Conservation (phyloP, 92 coral and sea anemone species). For the Diadumene lineata region DNA sequence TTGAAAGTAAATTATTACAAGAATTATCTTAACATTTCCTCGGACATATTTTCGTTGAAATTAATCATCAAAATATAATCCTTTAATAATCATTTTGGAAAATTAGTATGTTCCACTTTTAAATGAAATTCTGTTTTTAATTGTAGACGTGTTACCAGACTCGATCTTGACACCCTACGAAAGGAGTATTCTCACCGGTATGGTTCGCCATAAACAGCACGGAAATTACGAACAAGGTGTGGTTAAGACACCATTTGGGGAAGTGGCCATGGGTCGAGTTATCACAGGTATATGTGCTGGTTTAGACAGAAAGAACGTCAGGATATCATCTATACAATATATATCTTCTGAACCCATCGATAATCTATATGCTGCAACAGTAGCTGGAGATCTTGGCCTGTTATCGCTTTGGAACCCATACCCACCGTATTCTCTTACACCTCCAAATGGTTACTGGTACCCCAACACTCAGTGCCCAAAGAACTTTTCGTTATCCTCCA, state of each 20-base stretch:
- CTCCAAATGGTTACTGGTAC: conserved; percentile 47
- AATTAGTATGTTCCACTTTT: no score
- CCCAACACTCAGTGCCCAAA: conserved; percentile 50
- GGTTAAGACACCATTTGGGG: conserved; percentile 48
- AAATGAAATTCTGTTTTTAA: no score
- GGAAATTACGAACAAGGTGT: conserved; percentile 46
- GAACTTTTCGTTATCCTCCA: conserved; percentile 3
- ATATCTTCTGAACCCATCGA: conserved; percentile 44
- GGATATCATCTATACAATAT: conserved; percentile 31
- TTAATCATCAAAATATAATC: no score
- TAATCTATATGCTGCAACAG: conserved; percentile 67
- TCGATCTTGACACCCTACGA: conserved; percentile 27
- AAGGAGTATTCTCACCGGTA: conserved; percentile 32
- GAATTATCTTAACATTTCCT: no score
- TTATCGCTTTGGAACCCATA: conserved; percentile 30
- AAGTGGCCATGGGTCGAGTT: conserved; percentile 74
- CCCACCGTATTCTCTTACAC: conserved; percentile 7
- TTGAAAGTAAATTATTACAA: no score
- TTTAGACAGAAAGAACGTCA: conserved; percentile 36
- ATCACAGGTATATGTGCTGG: conserved; percentile 77
- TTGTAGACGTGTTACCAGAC: conserved; percentile 34
- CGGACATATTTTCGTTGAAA: no score
- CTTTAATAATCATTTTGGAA: no score
- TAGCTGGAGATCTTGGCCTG: conserved; percentile 52
- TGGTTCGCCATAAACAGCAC: conserved; percentile 21